Percentiles rank a stretch among this genome's conserved stretches.
Conservation (phyloP, 2,797 vertebrate genomes). For the Telmatherina bonti region DNA sequence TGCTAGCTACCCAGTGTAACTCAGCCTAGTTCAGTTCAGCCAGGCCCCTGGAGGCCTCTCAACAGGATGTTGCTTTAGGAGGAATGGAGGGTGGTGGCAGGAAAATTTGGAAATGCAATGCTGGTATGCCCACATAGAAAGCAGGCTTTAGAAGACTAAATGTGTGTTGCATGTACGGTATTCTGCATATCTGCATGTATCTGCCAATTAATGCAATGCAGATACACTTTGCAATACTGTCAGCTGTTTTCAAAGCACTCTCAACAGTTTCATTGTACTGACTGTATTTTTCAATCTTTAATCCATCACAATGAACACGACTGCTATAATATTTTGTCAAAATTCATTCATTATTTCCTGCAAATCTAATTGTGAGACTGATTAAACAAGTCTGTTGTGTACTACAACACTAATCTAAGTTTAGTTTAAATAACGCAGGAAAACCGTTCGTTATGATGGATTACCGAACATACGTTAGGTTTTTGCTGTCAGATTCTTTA, state of each 20-base stretch:
- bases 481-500: slow-evolving; percentile 19
- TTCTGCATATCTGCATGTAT: too few species aligned
- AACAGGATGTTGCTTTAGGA: slow-evolving; percentile 57
- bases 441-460: slow-evolving; percentile 47
- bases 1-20: slow-evolving; percentile 89
- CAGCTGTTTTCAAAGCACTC: slow-evolving; percentile 35
- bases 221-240: slow-evolving; percentile 54
- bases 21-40: slow-evolving; percentile 78
- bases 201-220: slow-evolving; percentile 52
- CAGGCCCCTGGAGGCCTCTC: slow-evolving; percentile 64
- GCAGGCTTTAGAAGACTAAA: slow-evolving; percentile 38
- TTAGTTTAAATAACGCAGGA: slow-evolving; percentile 47
- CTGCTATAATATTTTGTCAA: slow-evolving; percentile 49
- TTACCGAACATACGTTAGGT: slow-evolving; percentile 7
- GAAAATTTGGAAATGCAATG: slow-evolving; percentile 56
- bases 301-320: slow-evolving; percentile 42
- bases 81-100: slow-evolving; percentile 53
- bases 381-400: slow-evolving; percentile 45
- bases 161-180: slow-evolving; percentile 31
- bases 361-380: slow-evolving; percentile 48
- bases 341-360: slow-evolving; percentile 68
- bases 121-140: slow-evolving; percentile 49
- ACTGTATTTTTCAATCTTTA: slow-evolving; percentile 20
- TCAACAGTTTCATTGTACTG: slow-evolving; percentile 31
- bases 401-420: slow-evolving; percentile 52